Evolutionary conservation across 1,140 invertebrate species (phyloP).

Genomic region (Pinna nobilis): DNA sequence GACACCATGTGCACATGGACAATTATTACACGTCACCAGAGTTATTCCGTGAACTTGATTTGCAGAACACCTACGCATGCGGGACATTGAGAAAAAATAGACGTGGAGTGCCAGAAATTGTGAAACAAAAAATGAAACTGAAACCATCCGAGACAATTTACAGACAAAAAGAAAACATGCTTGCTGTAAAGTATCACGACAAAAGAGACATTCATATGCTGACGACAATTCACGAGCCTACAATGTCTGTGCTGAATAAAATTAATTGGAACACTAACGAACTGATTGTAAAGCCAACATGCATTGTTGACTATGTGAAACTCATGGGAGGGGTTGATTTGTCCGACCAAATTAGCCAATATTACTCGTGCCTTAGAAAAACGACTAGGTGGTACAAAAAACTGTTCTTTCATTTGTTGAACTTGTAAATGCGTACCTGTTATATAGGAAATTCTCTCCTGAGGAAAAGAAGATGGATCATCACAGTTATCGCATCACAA

Average conservation of each 20-base stretch:
- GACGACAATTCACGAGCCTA: slow-evolving; percentile 30
- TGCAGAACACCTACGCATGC: slow-evolving; percentile 32
- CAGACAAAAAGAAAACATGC: slow-evolving; percentile 1
- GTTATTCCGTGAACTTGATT: no score
- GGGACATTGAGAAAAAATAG: slow-evolving; percentile 37
- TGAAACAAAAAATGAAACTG: slow-evolving; percentile 9
- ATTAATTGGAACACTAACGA: slow-evolving; percentile 5
- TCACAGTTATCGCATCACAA: no score
- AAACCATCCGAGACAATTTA: slow-evolving; percentile 7
- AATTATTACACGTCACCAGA: no score
- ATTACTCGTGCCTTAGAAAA: not conserved
- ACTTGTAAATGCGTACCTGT: no score
- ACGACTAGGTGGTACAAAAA: no score
- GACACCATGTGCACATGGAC: no score
- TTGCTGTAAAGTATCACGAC: slow-evolving; percentile 29
- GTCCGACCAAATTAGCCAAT: slow-evolving; percentile 17
- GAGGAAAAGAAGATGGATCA: no score
- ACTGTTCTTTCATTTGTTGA: no score
- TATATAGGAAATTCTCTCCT: no score
- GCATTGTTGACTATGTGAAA: slow-evolving; percentile 22
- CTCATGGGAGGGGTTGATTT: slow-evolving; percentile 42
- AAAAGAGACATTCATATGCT: slow-evolving; percentile 41
- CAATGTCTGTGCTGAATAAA: slow-evolving; percentile 9
- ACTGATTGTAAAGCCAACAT: slow-evolving; percentile 17
- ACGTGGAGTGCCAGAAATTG: slow-evolving; percentile 16